These are phyloP conservation scores for Odontocerum albicorne DNA, from an alignment of 2,888 invertebrate genomes.

Conservation along the genomic window DNA sequence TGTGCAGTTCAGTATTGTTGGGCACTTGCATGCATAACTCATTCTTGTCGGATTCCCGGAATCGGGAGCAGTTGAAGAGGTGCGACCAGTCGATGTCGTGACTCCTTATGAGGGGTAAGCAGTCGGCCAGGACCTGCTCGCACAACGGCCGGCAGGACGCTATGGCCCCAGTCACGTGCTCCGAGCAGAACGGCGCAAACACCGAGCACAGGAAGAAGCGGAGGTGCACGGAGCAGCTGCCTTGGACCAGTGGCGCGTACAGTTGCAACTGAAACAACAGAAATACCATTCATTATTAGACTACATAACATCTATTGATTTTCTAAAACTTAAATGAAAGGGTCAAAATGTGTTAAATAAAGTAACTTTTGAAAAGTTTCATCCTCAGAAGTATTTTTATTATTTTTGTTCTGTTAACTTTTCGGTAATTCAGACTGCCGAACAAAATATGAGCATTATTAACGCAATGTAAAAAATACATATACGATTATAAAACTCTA, in stretches of 20 bases:
- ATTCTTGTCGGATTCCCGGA: conserved; percentile 72
- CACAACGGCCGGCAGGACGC: conserved; percentile 86
- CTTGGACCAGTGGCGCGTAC: conserved; percentile 72
- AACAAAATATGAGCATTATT: too few relatives aligned
- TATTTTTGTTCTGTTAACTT: too few relatives aligned
- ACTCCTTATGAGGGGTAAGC: conserved; percentile 66
- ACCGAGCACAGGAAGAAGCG: conserved; percentile 88
- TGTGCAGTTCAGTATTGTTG: conserved; percentile 47
- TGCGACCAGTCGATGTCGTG: conserved; percentile 69
- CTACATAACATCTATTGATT: too few relatives aligned
- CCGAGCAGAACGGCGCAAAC: conserved; percentile 88
- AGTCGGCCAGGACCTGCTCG: conserved; percentile 72
- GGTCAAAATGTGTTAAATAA: too few relatives aligned
- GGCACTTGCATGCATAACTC: conserved; percentile 76
- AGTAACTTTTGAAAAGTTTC: too few relatives aligned
- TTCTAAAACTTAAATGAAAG: too few relatives aligned
- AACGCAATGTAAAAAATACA: too few relatives aligned
- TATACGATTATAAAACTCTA: too few relatives aligned
- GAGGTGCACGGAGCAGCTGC: conserved; percentile 78
- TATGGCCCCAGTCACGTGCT: conserved; percentile 81
- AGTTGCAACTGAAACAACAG: conserved; percentile 61
- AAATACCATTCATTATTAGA: too few relatives aligned
- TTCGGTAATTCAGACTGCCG: too few relatives aligned
- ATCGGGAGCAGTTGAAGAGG: conserved; percentile 75
- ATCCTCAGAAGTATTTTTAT: too few relatives aligned